Evolutionary conservation across 2,113 vertebrate genomes (phyloP).

Genomic region (Guaruba guarouba): DNA sequence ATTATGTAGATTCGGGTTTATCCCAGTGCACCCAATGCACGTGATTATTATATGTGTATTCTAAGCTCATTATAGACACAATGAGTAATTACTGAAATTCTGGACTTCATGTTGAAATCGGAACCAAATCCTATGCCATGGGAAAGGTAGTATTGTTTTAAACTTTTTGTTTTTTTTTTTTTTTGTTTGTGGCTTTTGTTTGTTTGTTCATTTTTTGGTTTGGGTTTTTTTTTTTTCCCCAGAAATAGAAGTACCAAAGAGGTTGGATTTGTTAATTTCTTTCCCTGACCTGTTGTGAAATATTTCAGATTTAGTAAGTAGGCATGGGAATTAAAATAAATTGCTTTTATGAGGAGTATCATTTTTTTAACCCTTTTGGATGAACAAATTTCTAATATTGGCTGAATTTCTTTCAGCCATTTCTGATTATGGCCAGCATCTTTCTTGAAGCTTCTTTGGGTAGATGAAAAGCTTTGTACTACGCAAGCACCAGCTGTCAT

Average conservation of each 20-base stretch:
- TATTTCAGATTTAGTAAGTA: not conserved
- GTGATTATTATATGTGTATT: not conserved
- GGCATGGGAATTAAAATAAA: not conserved
- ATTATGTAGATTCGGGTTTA: not conserved
- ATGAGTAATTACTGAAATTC: not conserved
- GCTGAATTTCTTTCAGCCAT: not conserved
- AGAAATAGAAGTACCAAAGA: not conserved
- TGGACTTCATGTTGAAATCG: not conserved
- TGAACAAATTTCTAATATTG: not conserved
- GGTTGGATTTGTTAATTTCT: not conserved
- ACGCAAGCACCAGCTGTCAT: not conserved
- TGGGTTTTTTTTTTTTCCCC: accelerated
- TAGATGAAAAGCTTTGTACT: not conserved
- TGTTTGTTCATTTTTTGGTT: not conserved
- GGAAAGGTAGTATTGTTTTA: not conserved
- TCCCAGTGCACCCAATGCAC: not conserved
- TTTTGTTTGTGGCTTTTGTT: not conserved
- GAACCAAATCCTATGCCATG: not conserved
- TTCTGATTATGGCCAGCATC: not conserved
- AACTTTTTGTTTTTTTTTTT: accelerated
- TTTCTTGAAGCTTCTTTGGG: not conserved
- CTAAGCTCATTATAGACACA: not conserved
- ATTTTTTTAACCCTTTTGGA: not conserved
- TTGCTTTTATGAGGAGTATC: not conserved
- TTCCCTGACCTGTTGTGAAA: not conserved